Percentiles rank a stretch among this genome's conserved stretches.
Evolutionary conservation across 1,140 invertebrate genomes (phyloP).

Genomic region (Hylaeus volcanicus): DNA sequence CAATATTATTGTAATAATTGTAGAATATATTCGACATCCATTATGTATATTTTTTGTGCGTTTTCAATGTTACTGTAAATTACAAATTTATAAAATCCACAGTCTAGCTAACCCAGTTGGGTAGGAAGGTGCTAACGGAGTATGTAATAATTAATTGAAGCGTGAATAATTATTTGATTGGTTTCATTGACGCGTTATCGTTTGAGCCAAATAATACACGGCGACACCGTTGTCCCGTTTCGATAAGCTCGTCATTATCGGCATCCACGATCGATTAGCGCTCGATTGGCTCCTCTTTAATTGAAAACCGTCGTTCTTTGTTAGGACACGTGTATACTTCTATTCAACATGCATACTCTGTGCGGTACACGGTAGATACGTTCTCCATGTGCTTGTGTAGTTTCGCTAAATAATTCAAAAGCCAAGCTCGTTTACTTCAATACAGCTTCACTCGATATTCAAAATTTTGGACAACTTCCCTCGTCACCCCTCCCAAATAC

Average conservation of each 20-base stretch:
- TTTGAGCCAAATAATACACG: background rate
- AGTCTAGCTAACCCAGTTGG: too few species aligned
- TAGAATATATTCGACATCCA: too few species aligned
- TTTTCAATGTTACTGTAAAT: too few species aligned
- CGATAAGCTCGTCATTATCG: constrained; percentile 18
- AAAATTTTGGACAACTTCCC: too few species aligned
- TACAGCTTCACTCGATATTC: background rate
- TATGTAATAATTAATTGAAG: too few species aligned
- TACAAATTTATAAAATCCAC: too few species aligned
- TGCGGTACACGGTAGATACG: background rate
- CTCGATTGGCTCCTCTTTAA: constrained; percentile 19
- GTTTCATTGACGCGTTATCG: background rate
- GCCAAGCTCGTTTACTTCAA: background rate
- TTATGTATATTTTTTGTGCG: too few species aligned
- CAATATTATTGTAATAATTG: too few species aligned
- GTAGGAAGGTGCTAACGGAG: too few species aligned
- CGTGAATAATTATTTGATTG: background rate
- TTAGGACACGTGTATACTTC: constrained; percentile 16
- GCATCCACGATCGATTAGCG: constrained; percentile 24
- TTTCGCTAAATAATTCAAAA: background rate
- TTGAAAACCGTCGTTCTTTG: constrained; percentile 23
- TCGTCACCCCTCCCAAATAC: too few species aligned
- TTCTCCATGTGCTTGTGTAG: background rate
- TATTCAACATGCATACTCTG: background rate
- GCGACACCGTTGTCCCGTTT: background rate